A percentile compares a stretch with the other conserved stretches of the same genome.
These are phyloP conservation scores for Platypus cylindrus DNA, from an alignment of 2,888 invertebrate species.

Conservation along the genomic window DNA sequence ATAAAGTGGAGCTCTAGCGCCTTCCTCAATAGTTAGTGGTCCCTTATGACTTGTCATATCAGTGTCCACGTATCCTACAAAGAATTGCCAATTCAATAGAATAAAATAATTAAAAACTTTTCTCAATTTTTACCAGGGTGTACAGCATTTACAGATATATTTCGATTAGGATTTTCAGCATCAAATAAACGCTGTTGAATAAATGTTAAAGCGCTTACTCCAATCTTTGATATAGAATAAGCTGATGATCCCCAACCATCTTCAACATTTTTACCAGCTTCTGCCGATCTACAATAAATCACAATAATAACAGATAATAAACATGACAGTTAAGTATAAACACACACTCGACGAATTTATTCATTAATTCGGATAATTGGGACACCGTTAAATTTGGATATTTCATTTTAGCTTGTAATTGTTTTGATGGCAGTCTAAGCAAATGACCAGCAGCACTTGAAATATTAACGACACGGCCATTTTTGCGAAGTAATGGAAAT, in stretches of 20 bases:
- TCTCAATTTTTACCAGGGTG: conserved; percentile 46
- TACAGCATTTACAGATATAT: conserved; percentile 55
- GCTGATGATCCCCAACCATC: conserved; percentile 38
- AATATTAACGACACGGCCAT: conserved; percentile 63
- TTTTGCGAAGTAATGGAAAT: conserved; percentile 55
- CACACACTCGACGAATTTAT: conserved; percentile 50
- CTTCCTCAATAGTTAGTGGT: conserved; percentile 41
- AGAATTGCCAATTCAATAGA: conserved; percentile 1
- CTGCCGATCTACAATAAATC: conserved; percentile 22
- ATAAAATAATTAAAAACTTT: background rate
- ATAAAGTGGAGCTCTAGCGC: conserved; percentile 49
- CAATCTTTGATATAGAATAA: conserved; percentile 63
- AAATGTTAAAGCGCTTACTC: conserved; percentile 51
- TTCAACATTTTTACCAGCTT: conserved; percentile 20
- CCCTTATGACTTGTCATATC: conserved; percentile 65
- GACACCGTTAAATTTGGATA: conserved; percentile 44
- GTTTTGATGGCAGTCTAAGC: conserved; percentile 44
- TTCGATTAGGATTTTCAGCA: conserved; percentile 36
- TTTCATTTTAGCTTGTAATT: conserved; percentile 42
- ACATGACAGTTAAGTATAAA: conserved; percentile 1
- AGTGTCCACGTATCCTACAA: conserved; percentile 49
- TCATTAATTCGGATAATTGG: conserved; percentile 47
- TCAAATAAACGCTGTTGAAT: conserved; percentile 53
- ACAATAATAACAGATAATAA: background rate
- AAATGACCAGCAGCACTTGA: conserved; percentile 58